These are phyloP conservation scores for Egretta garzetta DNA, from an alignment of 2,113 vertebrate species.

Conservation along the genomic window DNA sequence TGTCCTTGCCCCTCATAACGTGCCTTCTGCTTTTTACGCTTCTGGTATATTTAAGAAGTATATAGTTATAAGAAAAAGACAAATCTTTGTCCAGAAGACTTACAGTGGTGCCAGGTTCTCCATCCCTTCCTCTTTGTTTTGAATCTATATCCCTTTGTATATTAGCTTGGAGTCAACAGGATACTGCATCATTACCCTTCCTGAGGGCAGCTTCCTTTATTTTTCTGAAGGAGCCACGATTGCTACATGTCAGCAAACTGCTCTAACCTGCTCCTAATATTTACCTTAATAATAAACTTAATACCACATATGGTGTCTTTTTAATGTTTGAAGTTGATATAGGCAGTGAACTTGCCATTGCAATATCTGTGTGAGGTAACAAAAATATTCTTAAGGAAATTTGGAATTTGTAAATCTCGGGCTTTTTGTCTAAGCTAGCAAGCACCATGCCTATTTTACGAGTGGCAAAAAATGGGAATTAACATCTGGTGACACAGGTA, in stretches of 20 bases:
- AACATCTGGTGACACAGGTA: accelerated
- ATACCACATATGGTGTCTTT: not conserved
- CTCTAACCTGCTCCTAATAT: not conserved
- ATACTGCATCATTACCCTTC: conserved; percentile 33
- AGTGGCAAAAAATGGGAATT: not conserved
- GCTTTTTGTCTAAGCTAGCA: not conserved
- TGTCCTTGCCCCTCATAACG: not conserved
- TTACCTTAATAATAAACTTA: not conserved
- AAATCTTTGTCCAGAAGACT: not conserved
- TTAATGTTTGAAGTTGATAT: not conserved
- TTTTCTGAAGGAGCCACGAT: not conserved
- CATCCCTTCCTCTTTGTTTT: conserved; percentile 3
- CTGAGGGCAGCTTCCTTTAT: not conserved
- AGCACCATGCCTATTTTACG: not conserved
- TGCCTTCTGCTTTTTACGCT: not conserved
- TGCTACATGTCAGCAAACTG: not conserved
- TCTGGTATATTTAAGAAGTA: not conserved
- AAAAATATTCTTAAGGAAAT: not conserved
- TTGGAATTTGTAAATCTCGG: not conserved
- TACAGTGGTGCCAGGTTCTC: not conserved
- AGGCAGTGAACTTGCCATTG: not conserved
- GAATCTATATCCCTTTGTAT: not conserved
- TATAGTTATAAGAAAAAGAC: not conserved
- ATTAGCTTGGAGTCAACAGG: conserved; percentile 35
- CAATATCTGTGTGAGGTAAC: not conserved